phyloP scores from a whole-genome alignment of 2,888 invertebrate species.

The Lasioglossum pauxillum region DNA sequence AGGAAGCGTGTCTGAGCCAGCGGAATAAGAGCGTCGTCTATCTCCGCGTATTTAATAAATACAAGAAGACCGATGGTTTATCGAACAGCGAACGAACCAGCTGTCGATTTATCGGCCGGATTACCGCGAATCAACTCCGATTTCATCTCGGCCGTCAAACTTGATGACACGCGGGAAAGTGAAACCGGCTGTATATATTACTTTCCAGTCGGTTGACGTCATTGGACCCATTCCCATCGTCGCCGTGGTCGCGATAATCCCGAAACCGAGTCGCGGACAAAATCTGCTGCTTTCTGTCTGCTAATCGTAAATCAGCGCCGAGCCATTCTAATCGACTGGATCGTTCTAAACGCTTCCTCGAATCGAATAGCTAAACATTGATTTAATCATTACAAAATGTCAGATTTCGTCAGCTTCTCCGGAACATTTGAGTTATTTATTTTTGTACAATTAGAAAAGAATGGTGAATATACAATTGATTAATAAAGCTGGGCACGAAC shows the following conservation, averaged over 20 bases:
- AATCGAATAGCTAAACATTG: too few species aligned
- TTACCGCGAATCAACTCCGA: slow-evolving; percentile 62
- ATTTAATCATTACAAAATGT: too few species aligned
- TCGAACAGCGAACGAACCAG: background rate
- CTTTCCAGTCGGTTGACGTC: slow-evolving; percentile 50
- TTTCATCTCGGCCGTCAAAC: slow-evolving; percentile 54
- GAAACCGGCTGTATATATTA: slow-evolving; percentile 56
- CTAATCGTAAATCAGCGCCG: background rate
- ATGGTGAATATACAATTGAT: too few species aligned
- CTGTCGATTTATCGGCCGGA: slow-evolving; percentile 58
- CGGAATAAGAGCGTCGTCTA: slow-evolving; percentile 35
- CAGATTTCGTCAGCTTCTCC: too few species aligned
- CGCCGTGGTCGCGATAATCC: slow-evolving; percentile 32
- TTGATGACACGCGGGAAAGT: slow-evolving; percentile 60
- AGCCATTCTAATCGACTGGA: too few species aligned
- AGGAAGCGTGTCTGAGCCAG: background rate
- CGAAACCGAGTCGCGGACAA: slow-evolving; percentile 12
- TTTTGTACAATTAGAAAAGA: too few species aligned
- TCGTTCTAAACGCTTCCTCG: too few species aligned
- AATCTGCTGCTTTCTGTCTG: background rate
- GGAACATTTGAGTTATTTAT: too few species aligned
- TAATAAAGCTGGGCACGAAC: too few species aligned
- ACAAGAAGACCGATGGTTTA: slow-evolving; percentile 15
- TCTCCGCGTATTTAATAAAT: slow-evolving; percentile 50
- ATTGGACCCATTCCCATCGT: slow-evolving; percentile 27